Percentiles rank a stretch among this genome's conserved stretches.
These are phyloP conservation scores for Ameiurus melas DNA, from an alignment of 2,113 vertebrate genomes.

Conservation along the genomic window DNA sequence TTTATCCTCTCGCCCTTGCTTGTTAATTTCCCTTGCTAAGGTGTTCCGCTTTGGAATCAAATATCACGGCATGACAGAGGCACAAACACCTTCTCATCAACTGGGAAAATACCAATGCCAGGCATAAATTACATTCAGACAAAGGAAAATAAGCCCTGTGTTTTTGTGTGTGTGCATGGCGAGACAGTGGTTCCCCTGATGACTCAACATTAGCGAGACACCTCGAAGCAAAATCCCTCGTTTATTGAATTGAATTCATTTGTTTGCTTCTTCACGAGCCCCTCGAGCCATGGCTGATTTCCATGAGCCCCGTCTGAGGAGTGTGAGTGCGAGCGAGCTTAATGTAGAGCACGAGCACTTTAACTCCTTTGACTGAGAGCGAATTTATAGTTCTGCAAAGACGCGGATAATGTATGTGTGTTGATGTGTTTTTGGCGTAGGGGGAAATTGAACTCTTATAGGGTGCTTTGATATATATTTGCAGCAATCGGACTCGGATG, in stretches of 20 bases:
- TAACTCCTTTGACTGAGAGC: neutral
- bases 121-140: neutral
- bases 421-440: neutral
- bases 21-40: neutral
- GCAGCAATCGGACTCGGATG: neutral
- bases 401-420: neutral
- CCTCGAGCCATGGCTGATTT: neutral
- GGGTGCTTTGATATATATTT: neutral
- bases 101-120: neutral
- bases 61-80: neutral
- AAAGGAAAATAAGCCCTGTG: neutral
- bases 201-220: neutral
- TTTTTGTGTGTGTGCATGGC: neutral
- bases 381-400: neutral
- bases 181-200: neutral
- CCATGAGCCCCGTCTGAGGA: neutral
- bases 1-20: neutral
- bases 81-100: neutral
- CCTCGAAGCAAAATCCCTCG: neutral
- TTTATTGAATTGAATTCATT: slow-evolving; percentile 18
- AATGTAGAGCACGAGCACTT: neutral
- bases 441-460: neutral
- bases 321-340: neutral
- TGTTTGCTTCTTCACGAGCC: slow-evolving; percentile 27
- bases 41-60: neutral